Conservation (phyloP, 2,113 vertebrate species). For the cat (Felis catus) region DNA sequence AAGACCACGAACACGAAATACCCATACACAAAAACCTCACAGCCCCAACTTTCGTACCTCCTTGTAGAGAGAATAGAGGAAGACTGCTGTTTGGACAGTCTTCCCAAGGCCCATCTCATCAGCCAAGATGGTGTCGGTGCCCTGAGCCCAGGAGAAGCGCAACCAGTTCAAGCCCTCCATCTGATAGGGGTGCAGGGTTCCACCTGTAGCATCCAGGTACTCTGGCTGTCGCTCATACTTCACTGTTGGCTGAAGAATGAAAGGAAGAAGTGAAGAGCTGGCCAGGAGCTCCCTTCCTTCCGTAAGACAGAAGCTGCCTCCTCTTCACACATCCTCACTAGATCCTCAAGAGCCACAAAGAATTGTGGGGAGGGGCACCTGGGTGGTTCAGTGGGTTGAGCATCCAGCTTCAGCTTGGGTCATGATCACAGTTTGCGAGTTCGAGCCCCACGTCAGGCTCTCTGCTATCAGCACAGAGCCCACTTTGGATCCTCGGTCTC, state of each 20-base stretch:
- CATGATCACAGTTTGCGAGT: too few species aligned
- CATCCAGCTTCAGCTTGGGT: too few species aligned
- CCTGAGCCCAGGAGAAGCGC: slow-evolving; percentile 98
- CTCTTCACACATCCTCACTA: background rate
- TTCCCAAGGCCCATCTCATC: slow-evolving; percentile 99
- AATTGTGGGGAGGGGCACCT: background rate
- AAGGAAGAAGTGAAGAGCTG: slow-evolving; percentile 27
- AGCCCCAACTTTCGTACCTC: slow-evolving; percentile 87
- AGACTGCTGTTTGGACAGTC: slow-evolving; percentile 97
- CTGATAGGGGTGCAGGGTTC: slow-evolving; percentile 96
- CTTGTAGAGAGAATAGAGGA: slow-evolving; percentile 97
- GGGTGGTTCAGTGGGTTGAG: too few species aligned
- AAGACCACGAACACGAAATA: background rate
- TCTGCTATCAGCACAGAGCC: too few species aligned
- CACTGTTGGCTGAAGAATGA: slow-evolving; percentile 91
- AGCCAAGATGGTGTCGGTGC: slow-evolving; percentile 97
- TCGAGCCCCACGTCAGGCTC: too few species aligned
- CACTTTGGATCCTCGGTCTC: too few species aligned
- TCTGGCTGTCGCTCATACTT: slow-evolving; percentile 97
- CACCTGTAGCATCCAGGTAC: slow-evolving; percentile 94
- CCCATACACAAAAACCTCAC: background rate
- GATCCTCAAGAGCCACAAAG: background rate
- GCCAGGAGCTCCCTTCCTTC: background rate
- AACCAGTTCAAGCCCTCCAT: slow-evolving; percentile 98
- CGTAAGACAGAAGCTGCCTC: background rate